A percentile compares a stretch with the other conserved stretches of the same genome.
Conservation (phyloP, 2,888 invertebrate genomes). For the Rhagium mordax region DNA sequence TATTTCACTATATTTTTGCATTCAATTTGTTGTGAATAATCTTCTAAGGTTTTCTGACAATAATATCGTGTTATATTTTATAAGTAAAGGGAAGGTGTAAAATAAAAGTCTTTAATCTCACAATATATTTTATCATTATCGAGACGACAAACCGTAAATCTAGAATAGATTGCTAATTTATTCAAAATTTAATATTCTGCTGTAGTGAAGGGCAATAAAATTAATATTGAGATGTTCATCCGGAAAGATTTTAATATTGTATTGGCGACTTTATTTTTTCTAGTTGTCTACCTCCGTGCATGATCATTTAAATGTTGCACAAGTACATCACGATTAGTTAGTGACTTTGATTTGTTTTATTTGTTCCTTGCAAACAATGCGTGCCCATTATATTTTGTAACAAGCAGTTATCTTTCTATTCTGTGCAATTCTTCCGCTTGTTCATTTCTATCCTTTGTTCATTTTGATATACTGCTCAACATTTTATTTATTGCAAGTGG, state of each 20-base stretch:
- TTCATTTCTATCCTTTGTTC: no score
- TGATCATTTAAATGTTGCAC: neutral
- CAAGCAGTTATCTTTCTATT: neutral
- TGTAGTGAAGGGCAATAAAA: neutral
- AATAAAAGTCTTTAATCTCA: no score
- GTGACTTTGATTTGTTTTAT: neutral
- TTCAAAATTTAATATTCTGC: neutral
- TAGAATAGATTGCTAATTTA: neutral
- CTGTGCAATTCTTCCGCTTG: neutral
- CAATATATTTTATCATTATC: neutral
- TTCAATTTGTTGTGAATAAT: no score
- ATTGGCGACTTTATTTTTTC: neutral
- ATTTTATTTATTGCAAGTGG: neutral
- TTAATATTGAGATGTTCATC: neutral
- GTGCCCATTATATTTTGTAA: neutral
- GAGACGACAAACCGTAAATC: no score
- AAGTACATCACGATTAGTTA: neutral
- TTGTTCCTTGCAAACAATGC: neutral
- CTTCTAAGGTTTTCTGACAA: no score
- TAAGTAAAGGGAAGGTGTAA: no score
- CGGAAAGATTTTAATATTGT: neutral
- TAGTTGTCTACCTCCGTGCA: neutral
- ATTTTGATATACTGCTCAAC: neutral
- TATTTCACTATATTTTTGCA: no score
- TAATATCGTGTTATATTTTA: no score